Base-by-base conservation (phyloP, 2,888 invertebrate genomes). In the Cerastis rubricosa region DNA sequence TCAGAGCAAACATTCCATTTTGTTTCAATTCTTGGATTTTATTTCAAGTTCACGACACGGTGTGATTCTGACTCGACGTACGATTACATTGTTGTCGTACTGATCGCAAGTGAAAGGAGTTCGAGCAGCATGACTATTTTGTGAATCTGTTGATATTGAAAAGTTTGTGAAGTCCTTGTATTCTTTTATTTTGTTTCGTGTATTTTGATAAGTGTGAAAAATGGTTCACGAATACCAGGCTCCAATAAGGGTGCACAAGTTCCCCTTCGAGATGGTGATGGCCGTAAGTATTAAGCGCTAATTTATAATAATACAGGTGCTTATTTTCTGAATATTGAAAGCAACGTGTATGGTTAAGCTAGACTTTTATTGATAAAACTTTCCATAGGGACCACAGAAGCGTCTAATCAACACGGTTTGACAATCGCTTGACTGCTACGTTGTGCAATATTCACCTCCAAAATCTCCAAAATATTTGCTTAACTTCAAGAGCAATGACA, bases 201-300 rank as follows among this genome's bases (percentile, higher is more conserved):
- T 90, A 88, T 91, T 89, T 91, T 89, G 89, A 81, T 67, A 85
- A 74, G 80, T 86, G 90, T 92, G 92, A 97, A 94, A 87, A 93
- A 99, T 99, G 99, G 99, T 99, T 92, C 99, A 99, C 96, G 99
- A 99, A 94, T 99, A 99, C 96, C 98, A 98, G 94, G 98, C 99
- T 86, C 99, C 99, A 89, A 98, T 99, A 73, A 97, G 99, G 97
- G 98, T 99, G 88, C 99, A 99, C 97, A 99, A 99, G 96, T 98
- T 98, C 95, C 98, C 99, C 71, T 99, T 99, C 96, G 99, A 99
- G 96, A 97, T 99, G 94, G 99, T 99, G 89, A 99, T 99, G 99
- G 98, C 98, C 97, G 99, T 99, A 96, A 97, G 98, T 98, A 94
- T 80, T 85, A 72, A 65, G 12, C 29, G 69, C 29, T 54, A 47